Percentiles rank a stretch among this genome's conserved stretches.
Conservation (phyloP, 2,113 vertebrate genomes). For the Heterotis niloticus region DNA sequence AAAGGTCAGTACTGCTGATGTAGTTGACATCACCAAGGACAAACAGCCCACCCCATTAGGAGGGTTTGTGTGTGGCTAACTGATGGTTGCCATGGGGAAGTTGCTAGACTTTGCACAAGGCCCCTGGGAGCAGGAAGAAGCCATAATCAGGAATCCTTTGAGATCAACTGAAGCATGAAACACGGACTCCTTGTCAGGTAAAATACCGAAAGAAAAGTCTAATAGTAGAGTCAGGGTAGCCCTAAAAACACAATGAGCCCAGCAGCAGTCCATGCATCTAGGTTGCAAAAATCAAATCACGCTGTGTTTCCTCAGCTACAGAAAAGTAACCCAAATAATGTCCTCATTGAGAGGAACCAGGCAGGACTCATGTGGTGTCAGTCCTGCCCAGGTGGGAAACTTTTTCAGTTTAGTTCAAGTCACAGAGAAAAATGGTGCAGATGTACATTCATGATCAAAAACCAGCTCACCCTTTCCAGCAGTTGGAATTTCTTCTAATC, state of each 20-base stretch:
- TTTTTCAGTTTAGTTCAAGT: not conserved
- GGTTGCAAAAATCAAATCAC: slow-evolving; percentile 6
- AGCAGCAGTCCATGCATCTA: slow-evolving; percentile 2
- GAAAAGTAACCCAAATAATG: not conserved
- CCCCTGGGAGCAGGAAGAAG: not conserved
- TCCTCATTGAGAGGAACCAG: not conserved
- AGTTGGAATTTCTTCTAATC: not conserved
- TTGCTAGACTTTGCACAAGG: slow-evolving; percentile 16
- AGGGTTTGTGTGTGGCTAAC: slow-evolving; percentile 31
- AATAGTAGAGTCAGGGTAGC: not conserved
- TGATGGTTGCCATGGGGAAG: slow-evolving; percentile 20
- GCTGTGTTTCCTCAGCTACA: not conserved
- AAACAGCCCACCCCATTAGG: slow-evolving; percentile 21
- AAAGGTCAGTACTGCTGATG: slow-evolving; percentile 40
- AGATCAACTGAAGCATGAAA: not conserved
- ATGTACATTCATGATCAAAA: not conserved
- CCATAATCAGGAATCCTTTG: slow-evolving; percentile 1
- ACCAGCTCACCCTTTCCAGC: not conserved
- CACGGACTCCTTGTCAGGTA: not conserved
- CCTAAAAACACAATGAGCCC: not conserved
- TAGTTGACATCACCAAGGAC: slow-evolving; percentile 16
- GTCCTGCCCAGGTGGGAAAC: not conserved
- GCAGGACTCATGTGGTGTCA: not conserved
- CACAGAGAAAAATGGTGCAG: slow-evolving; percentile 5
- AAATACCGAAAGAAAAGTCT: not conserved